Conservation (phyloP, 2,888 invertebrate genomes). For the Tipula lateralis region DNA sequence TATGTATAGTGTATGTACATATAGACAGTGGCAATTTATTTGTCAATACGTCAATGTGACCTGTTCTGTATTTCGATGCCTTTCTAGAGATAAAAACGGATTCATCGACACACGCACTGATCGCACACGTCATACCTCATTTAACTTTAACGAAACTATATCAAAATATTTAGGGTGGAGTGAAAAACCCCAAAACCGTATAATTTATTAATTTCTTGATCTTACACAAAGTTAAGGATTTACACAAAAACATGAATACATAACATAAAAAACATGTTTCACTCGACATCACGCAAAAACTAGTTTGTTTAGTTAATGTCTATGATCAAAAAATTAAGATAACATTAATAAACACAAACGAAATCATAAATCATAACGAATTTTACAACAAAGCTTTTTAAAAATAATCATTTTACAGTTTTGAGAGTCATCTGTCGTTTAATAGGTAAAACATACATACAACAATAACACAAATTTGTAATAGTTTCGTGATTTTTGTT, state of each 20-base stretch:
- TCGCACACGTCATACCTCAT: no score
- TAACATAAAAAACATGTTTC: background rate
- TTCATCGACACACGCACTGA: no score
- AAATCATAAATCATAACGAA: background rate
- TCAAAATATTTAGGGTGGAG: background rate
- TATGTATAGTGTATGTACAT: background rate
- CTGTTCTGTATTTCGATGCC: background rate
- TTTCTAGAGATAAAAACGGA: background rate
- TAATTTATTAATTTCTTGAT: background rate
- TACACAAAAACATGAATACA: background rate
- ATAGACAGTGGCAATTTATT: background rate
- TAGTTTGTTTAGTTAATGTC: background rate
- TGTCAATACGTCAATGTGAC: background rate
- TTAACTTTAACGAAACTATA: background rate
- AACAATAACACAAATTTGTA: background rate
- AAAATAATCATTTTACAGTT: background rate
- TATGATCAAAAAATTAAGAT: background rate
- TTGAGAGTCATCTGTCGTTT: background rate
- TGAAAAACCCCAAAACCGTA: no score
- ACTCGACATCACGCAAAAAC: background rate
- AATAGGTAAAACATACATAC: background rate
- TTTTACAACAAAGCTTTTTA: background rate
- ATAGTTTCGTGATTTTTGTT: background rate
- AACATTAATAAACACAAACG: background rate
- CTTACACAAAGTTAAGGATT: background rate